Evolutionary conservation across 37 sponge, comb jelly and placozoan genomes (phyloP).

Genomic region (Oscarella lobularis): DNA sequence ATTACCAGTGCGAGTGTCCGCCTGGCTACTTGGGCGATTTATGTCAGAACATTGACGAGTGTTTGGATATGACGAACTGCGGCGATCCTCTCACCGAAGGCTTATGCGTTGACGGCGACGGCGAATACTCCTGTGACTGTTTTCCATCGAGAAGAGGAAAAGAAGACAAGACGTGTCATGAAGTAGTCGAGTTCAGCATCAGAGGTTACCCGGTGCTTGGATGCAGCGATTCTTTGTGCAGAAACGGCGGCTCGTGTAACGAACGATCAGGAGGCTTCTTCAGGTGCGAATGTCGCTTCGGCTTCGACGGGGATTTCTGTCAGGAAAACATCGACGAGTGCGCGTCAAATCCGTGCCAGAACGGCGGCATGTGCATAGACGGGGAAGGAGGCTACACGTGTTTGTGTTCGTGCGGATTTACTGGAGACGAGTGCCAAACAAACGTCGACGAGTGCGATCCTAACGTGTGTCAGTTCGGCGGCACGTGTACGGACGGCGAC

Average conservation of each 20-base stretch:
- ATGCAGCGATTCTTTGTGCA: conserved; percentile 47
- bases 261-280: not conserved
- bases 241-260: conserved; percentile 42
- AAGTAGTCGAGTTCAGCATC: too few relatives aligned
- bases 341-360: not conserved
- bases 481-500: not conserved
- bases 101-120: not conserved
- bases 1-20: not conserved
- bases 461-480: not conserved
- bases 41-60: not conserved
- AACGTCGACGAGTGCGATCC: not conserved
- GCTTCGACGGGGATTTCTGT: not conserved
- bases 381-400: not conserved
- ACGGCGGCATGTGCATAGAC: not conserved
- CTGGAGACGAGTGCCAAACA: not conserved
- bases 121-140: not conserved
- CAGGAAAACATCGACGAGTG: not conserved
- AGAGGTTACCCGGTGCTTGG: conserved; percentile 14
- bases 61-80: not conserved
- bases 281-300: not conserved
- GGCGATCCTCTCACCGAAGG: not conserved
- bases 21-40: not conserved
- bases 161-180: not conserved
- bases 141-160: not conserved
- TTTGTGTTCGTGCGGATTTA: not conserved